Evolutionary conservation across 1,140 invertebrate genomes (phyloP), one percentile per base, ranked within the genome.

Genomic region (Hormaphis cornu): DNA sequence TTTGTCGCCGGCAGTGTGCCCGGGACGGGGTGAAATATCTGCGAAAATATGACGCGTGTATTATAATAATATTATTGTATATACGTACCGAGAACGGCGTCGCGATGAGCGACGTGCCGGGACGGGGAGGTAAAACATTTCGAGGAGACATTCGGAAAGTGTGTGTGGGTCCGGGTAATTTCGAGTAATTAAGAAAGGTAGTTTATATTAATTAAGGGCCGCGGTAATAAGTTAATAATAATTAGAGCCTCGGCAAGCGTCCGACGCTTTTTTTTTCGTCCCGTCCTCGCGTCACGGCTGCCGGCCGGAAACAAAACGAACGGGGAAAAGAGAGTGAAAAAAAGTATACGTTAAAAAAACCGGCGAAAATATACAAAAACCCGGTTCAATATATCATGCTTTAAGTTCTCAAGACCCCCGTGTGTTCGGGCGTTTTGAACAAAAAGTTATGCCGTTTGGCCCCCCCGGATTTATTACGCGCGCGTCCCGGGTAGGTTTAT

Each of bases 181-280:
- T 63, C 59, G 33, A 63, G 59, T 63, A 63, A 63, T 63, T 63
- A 63, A 63, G 59, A 63, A 63, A 63, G 59, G 59, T 63, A 63
- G 59, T 63, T 63, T 46, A 63, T 63, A 63, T 63, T 63, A 63
- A 63, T 63, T 63, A 63, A 63, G 26, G 44, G 59, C n/a, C n/a
- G n/a, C 59, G 59, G 46, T 63, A 48, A 63, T 63, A 63, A 63
- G 59, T 63, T 63, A 63, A 63, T 63, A 63, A 63, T 63, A 63
- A 63, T 63, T 63, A 63, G 59, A 48, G 59, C 12, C 44, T 30
- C n/a, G 40, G 42, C 42, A 63, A 44, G 42, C 59, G 59, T 63
- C 44, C 42, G 5, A 20, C 18, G 20, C 10, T 44, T 22, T 22
- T 48, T 59, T 63, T 63, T 48, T 20, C 4, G 7, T 22, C 12